These are phyloP conservation scores for Stercorarius parasiticus DNA, from an alignment of 2,113 vertebrate genomes.

Conservation along the genomic window DNA sequence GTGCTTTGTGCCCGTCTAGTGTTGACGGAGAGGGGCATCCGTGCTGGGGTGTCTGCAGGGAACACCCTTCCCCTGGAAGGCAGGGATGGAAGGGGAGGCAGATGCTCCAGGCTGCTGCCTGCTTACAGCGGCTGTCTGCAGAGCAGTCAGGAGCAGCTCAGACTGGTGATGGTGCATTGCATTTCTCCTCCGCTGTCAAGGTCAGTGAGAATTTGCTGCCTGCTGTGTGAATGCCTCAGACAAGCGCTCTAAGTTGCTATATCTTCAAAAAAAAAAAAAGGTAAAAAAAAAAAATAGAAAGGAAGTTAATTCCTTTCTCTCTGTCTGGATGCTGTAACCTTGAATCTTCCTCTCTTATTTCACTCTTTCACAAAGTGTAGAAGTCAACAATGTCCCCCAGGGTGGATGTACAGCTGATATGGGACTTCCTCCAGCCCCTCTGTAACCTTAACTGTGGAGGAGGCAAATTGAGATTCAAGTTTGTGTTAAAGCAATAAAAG, in stretches of 20 bases:
- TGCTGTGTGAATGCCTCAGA: background rate
- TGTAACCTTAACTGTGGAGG: background rate
- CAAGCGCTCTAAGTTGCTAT: background rate
- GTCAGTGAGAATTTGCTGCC: background rate
- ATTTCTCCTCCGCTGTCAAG: background rate
- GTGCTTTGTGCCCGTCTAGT: background rate
- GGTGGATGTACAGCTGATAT: background rate
- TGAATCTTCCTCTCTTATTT: background rate
- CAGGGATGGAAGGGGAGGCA: background rate
- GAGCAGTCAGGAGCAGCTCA: background rate
- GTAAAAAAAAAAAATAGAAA: background rate
- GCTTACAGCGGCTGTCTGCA: background rate
- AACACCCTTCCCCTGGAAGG: background rate
- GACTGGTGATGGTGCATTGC: background rate
- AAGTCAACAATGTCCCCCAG: background rate
- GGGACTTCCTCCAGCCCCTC: background rate
- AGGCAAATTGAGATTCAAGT: background rate
- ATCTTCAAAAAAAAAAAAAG: background rate
- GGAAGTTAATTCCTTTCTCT: background rate
- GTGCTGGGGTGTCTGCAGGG: fast-evolving
- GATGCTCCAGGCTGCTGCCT: background rate
- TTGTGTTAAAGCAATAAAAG: background rate
- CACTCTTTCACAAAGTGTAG: background rate
- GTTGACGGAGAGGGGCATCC: background rate
- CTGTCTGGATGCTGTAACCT: background rate